Evolutionary conservation across 2,797 vertebrate species (phyloP), one percentile per base, ranked within the genome.

Genomic region (Loriculus beryllinus): DNA sequence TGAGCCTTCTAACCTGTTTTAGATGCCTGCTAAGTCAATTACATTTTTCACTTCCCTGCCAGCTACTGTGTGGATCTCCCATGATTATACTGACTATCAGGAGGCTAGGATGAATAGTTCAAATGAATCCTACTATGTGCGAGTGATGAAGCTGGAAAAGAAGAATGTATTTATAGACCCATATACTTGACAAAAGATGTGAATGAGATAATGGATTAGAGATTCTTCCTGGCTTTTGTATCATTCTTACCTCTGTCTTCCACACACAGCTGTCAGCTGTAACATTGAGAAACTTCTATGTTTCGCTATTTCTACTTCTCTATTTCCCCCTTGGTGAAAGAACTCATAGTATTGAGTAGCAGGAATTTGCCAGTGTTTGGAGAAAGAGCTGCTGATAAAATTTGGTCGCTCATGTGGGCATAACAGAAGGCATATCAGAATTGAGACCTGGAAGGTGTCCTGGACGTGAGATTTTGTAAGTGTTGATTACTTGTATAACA

Each of bases 51-150:
- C 15, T 86, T 70, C 33, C 39, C 22, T 59, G 40, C 45, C 59
- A 51, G 67, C 86, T 86, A 40, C 31, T 84, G 39, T 37, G 31
- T 79, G 67, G 17, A 43, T 77, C 51, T 76, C 59, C 4, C 1
- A 19, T 14, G 51, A 6, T 63, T 57, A 3, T 6, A 1, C 2
- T 15, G 74, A 17, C 21, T 25, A 1, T 29, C 2, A 1, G 18
- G 14, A 70, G 17, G 6, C 8, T 31, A 12, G 19, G 31, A 23
- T 7, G 43, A 21, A 3, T 15, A 6, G 11, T 29, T 69, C 26
- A 33, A 23, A 6, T 52, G 3, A 29, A 65, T 37, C 52, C 40
- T 52, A 9, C 35, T 17, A 22, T 23, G 29, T 57, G 29, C 14
- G 17, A 70, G 23, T 14, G 8, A 31, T 28, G 18, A 51, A 56